Percentiles rank a stretch among this genome's conserved stretches.
Evolutionary conservation across 2,888 invertebrate species (phyloP).

Genomic region (Torymus aiolomorphi): DNA sequence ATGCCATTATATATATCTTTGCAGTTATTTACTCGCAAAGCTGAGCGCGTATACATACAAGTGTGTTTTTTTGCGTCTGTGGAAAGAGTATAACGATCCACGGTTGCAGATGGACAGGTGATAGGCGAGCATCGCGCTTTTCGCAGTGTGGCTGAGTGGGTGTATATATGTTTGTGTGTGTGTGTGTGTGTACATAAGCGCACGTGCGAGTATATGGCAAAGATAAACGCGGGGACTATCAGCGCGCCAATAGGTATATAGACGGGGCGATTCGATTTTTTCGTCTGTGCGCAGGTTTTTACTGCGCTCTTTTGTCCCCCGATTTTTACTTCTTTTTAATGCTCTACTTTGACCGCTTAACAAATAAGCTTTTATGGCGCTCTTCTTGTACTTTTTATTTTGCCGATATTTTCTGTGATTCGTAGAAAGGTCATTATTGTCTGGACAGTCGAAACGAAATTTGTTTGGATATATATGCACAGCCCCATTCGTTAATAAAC

Average conservation of each 20-base stretch:
- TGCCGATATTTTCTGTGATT: too few species aligned
- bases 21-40: constrained; percentile 24
- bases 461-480: too few species aligned
- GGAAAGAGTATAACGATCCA: constrained; percentile 32
- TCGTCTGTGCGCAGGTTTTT: constrained; percentile 3
- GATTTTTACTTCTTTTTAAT: constrained; percentile 37
- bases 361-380: constrained; percentile 18
- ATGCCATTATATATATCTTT: constrained; percentile 40
- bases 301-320: constrained; percentile 22
- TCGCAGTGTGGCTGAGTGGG: constrained; percentile 28
- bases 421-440: too few species aligned
- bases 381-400: constrained; percentile 6
- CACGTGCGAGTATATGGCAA: constrained; percentile 12
- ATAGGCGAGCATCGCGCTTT: constrained; percentile 44
- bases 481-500: too few species aligned
- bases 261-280: constrained; percentile 33
- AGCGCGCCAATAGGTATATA: constrained; percentile 25
- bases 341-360: constrained; percentile 14
- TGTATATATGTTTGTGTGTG: not conserved
- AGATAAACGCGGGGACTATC: constrained; percentile 59
- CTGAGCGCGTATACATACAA: not conserved
- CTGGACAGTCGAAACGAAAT: too few species aligned
- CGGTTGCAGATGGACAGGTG: constrained; percentile 45
- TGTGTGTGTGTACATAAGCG: not conserved
- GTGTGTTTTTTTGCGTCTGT: not conserved